phyloP scores from a whole-genome alignment of 2,888 invertebrate genomes.

The Caenorhabditis macrosperma region DNA sequence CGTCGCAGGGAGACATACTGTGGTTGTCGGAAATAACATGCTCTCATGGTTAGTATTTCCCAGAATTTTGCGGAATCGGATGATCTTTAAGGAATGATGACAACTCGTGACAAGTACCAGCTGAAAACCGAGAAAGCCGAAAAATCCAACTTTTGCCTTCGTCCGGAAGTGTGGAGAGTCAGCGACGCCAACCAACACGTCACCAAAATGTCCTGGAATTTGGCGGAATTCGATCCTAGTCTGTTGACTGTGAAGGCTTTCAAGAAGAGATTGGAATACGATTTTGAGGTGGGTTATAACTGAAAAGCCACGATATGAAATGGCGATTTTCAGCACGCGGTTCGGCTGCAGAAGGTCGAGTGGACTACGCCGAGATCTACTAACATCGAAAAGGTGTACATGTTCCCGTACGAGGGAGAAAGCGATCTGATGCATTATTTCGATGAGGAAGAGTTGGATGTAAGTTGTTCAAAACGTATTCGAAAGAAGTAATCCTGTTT shows the following conservation, averaged over 20 bases:
- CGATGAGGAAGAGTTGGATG: neutral
- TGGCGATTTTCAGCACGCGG: neutral
- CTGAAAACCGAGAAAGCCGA: neutral
- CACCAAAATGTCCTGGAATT: neutral
- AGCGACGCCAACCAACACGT: neutral
- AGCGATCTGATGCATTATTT: constrained; percentile 4
- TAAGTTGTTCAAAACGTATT: neutral
- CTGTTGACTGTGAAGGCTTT: neutral
- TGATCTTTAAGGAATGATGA: constrained; percentile 4
- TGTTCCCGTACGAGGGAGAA: neutral
- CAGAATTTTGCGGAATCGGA: neutral
- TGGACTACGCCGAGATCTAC: constrained; percentile 1
- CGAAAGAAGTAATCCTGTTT: neutral
- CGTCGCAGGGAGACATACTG: neutral
- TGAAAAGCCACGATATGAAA: too few species aligned
- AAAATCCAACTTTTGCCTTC: neutral
- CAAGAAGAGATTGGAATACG: neutral
- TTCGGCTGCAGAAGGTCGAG: neutral
- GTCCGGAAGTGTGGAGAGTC: constrained; percentile 17
- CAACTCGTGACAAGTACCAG: neutral
- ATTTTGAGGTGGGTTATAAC: neutral
- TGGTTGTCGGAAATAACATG: constrained; percentile 1
- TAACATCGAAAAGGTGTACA: neutral
- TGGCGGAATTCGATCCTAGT: neutral
- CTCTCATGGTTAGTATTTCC: neutral